Evolutionary conservation across 2,113 vertebrate species (phyloP).

Genomic region (Odontesthes bonariensis): DNA sequence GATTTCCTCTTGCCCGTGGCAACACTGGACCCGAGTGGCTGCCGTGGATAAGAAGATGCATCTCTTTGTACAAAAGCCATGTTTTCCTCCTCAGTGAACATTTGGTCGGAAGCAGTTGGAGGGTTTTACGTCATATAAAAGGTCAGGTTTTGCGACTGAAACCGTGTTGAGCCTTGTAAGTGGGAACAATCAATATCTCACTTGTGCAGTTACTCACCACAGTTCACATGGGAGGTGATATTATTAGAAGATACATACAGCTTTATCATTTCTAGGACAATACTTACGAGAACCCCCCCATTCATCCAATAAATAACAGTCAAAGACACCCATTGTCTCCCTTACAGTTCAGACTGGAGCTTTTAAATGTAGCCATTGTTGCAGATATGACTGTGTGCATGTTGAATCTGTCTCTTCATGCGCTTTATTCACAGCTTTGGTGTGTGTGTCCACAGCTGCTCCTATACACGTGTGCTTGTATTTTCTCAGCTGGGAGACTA

Average conservation of each 20-base stretch:
- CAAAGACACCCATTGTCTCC: conserved; percentile 62
- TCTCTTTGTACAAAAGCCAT: conserved; percentile 9
- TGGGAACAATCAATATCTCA: conserved; percentile 55
- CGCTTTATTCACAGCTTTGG: neutral
- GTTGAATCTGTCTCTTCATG: conserved; percentile 36
- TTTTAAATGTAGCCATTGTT: conserved; percentile 73
- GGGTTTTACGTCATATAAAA: conserved; percentile 36
- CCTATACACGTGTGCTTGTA: conserved; percentile 21
- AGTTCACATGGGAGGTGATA: conserved; percentile 52
- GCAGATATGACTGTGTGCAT: conserved; percentile 54
- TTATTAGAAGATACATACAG: conserved; percentile 53
- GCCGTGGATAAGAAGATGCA: conserved; percentile 36
- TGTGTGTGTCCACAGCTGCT: neutral
- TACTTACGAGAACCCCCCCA: conserved; percentile 59
- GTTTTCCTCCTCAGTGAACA: conserved; percentile 39
- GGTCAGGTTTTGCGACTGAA: conserved; percentile 40
- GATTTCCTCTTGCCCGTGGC: conserved; percentile 5
- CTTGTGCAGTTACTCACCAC: conserved; percentile 51
- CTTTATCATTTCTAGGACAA: conserved; percentile 54
- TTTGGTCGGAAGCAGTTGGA: neutral
- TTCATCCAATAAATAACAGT: conserved; percentile 54
- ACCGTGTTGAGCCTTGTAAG: conserved; percentile 41
- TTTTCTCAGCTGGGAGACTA: conserved; percentile 84
- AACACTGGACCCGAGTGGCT: conserved; percentile 21
- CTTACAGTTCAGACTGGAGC: conserved; percentile 61